Evolutionary conservation across 1,140 invertebrate species (phyloP).

Genomic region (Cydia pomonella): DNA sequence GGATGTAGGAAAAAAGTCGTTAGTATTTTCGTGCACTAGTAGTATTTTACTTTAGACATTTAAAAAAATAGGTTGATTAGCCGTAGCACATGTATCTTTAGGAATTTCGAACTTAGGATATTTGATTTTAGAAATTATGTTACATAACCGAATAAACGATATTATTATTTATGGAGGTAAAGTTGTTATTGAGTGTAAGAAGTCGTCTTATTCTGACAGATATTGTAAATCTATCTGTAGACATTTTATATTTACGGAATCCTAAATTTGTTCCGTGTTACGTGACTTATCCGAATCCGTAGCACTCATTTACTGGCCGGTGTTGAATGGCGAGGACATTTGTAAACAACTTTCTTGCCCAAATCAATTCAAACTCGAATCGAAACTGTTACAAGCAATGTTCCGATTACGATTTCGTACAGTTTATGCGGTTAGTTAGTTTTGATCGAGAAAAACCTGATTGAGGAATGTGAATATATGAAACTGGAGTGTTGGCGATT

Average conservation of each 20-base stretch:
- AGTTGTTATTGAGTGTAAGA: too few species aligned
- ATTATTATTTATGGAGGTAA: too few species aligned
- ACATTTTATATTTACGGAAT: not conserved
- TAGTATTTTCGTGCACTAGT: too few species aligned
- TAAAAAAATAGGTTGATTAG: too few species aligned
- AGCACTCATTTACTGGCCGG: not conserved
- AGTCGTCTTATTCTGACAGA: not conserved
- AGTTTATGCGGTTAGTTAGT: slow-evolving; percentile 5
- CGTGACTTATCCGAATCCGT: slow-evolving; percentile 20
- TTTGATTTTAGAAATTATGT: too few species aligned
- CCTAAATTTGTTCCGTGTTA: not conserved
- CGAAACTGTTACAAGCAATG: slow-evolving; percentile 25
- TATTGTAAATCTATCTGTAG: not conserved
- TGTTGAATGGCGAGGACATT: slow-evolving; percentile 10
- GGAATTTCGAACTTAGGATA: too few species aligned
- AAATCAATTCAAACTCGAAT: slow-evolving; percentile 25
- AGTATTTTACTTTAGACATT: too few species aligned
- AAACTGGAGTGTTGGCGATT: not conserved
- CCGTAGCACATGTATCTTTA: too few species aligned
- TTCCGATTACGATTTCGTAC: slow-evolving; percentile 13
- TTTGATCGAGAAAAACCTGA: not conserved
- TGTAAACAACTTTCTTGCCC: slow-evolving; percentile 31
- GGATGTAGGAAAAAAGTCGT: too few species aligned
- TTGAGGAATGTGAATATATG: slow-evolving; percentile 9
- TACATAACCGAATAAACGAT: too few species aligned